Evolutionary conservation across 92 coral and sea anemone genomes (phyloP), one percentile per base, ranked within the genome.

Genomic region (Parazoanthus atlanticus): DNA sequence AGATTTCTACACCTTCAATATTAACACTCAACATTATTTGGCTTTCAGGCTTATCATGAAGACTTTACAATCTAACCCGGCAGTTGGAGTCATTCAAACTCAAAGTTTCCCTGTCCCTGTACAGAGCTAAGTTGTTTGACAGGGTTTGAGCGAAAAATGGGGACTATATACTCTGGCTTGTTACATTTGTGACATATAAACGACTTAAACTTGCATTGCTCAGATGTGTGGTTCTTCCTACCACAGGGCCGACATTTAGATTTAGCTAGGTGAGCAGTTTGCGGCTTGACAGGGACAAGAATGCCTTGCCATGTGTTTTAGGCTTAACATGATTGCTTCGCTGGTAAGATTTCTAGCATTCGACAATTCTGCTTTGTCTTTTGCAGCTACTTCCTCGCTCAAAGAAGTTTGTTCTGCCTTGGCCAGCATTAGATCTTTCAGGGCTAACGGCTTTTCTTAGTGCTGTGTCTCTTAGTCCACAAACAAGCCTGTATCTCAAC

Each of bases 401-500:
- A 79, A 67, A 0, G 79, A 86, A 46, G 47, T 71, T 73, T 89
- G 49, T 23, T 31, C 70, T 32, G 82, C 88, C 40, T 15, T 89
- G 54, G 25, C 82, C 65, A 89, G 52, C 54, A 83, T 82, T 58
- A 82, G 54, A 54, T 72, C 91, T 72, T 31, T 81, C 11, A 61
- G 47, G 52, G 79, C 88, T 52, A 74, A 71, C 13, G 82, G 88
- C 36, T 89, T 89, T 58, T 82, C 70, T 19, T 64, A 23, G 86
- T 43, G 43, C 5, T 19, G 33, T 76, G 28, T 80, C 85, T 77
- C n/a, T 79, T 12, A 88, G 25, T 32, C 90, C 90, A 88, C 86
- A 88, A 31, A 88, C 90, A 47, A 88, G 40, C 40, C 80, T 67
- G 74, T 88, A 78, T 32, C 89, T 80, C 30, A 87, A 54, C 90